Percentiles rank a stretch among this genome's conserved stretches.
phyloP scores from a whole-genome alignment of 2,888 invertebrate genomes.

The Cyaniris semiargus region DNA sequence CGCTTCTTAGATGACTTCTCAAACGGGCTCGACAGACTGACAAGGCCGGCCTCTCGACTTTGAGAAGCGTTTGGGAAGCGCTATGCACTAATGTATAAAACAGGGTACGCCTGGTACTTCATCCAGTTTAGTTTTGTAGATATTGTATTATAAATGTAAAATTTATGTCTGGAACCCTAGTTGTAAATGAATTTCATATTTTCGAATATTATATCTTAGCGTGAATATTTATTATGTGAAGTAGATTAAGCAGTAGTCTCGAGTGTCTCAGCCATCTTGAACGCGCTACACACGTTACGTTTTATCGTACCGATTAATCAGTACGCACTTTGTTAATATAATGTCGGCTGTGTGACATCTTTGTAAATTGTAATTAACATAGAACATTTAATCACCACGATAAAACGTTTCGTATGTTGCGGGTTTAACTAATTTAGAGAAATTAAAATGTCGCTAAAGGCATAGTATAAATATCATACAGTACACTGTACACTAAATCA shows the following conservation, averaged over 20 bases:
- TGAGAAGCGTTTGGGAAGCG: not conserved
- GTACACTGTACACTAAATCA: no score
- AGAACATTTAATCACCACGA: not conserved
- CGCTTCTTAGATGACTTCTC: not conserved
- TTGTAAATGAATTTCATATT: conserved; percentile 44
- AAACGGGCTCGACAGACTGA: not conserved
- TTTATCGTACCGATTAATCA: not conserved
- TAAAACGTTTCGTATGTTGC: not conserved
- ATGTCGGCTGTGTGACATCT: no score
- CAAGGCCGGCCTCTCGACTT: not conserved
- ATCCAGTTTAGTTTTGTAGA: conserved; percentile 66
- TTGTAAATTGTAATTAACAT: no score
- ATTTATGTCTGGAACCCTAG: conserved; percentile 41
- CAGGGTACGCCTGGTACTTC: conserved; percentile 57
- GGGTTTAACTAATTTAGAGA: not conserved
- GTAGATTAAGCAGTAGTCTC: conserved; percentile 35
- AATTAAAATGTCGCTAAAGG: no score
- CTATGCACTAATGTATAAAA: conserved; percentile 49
- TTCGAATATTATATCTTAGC: conserved; percentile 37
- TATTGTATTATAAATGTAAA: conserved; percentile 53
- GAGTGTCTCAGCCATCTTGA: not conserved
- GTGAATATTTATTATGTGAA: conserved; percentile 44
- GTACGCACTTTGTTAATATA: no score
- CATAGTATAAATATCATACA: no score
- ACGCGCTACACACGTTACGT: conserved; percentile 4